These are phyloP conservation scores for Watsonalla binaria DNA, from an alignment of 2,888 invertebrate genomes.

Conservation along the genomic window DNA sequence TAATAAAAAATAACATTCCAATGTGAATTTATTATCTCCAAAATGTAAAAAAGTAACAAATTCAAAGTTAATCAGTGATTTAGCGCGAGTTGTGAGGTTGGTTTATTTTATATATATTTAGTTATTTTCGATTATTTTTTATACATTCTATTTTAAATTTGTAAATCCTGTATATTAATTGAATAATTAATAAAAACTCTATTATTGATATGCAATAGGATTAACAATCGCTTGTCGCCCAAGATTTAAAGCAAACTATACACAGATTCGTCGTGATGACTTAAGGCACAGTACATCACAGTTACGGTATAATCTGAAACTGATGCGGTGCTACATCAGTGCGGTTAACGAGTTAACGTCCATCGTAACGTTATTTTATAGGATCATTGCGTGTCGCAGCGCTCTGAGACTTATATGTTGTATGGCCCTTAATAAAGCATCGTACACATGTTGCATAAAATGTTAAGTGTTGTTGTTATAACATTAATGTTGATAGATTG, in stretches of 20 bases:
- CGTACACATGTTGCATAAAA: not conserved
- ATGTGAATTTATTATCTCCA: too few relatives aligned
- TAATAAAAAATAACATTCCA: too few relatives aligned
- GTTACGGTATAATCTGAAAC: constrained; percentile 53
- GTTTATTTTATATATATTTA: too few relatives aligned
- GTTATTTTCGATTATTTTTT: too few relatives aligned
- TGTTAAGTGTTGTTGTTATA: too few relatives aligned
- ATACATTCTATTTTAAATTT: too few relatives aligned
- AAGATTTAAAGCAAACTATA: constrained; percentile 12
- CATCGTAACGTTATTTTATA: constrained; percentile 27
- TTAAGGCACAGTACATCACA: constrained; percentile 54
- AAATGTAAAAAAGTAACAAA: too few relatives aligned
- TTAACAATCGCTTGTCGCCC: constrained; percentile 4
- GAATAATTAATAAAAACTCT: too few relatives aligned
- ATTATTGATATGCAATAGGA: not conserved
- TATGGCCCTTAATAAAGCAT: constrained; percentile 22
- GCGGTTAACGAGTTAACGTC: constrained; percentile 54
- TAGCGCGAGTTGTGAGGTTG: too few relatives aligned
- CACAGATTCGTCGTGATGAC: constrained; percentile 36
- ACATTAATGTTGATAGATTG: too few relatives aligned
- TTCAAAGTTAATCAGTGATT: too few relatives aligned
- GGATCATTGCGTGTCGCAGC: constrained; percentile 16
- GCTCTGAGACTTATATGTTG: constrained; percentile 33
- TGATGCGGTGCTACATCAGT: constrained; percentile 59
- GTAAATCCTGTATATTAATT: too few relatives aligned